A percentile compares a stretch with the other conserved stretches of the same genome.
These are phyloP conservation scores for Anastrepha obliqua DNA, from an alignment of 1,140 invertebrate species.

Conservation along the genomic window DNA sequence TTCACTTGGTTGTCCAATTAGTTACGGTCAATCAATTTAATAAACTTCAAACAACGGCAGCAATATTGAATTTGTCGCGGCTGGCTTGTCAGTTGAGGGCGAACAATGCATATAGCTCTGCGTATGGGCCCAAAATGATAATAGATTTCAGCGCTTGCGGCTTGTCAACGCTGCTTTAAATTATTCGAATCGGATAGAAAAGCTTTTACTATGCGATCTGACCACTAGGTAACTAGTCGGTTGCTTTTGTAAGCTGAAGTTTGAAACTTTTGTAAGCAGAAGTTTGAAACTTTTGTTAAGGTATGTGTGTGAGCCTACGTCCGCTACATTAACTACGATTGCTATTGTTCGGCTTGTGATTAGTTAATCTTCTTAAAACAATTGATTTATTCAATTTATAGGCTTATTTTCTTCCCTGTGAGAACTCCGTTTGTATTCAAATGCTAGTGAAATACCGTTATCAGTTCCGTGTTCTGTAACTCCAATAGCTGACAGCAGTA, in stretches of 20 bases:
- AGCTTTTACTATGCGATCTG: background rate
- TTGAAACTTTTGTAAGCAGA: background rate
- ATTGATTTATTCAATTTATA: too few species aligned
- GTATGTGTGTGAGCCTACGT: background rate
- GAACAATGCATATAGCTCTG: background rate
- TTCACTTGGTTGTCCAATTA: slow-evolving; percentile 12
- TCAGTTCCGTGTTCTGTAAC: too few species aligned
- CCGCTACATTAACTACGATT: background rate
- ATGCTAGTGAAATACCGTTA: too few species aligned
- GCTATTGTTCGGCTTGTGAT: background rate
- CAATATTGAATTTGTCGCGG: slow-evolving; percentile 44
- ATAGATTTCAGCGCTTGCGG: slow-evolving; percentile 9
- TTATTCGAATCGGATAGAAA: background rate
- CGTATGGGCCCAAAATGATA: background rate
- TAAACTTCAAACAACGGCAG: slow-evolving; percentile 45
- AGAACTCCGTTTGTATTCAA: too few species aligned
- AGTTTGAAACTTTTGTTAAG: background rate
- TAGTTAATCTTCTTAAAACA: too few species aligned
- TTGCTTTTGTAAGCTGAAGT: background rate
- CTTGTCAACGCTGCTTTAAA: background rate
- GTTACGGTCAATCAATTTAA: slow-evolving; percentile 51
- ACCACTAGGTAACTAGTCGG: background rate
- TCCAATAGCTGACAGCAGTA: too few species aligned
- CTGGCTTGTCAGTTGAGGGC: slow-evolving; percentile 9
- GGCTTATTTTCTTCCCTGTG: too few species aligned